These are phyloP conservation scores for Drosophila atripex DNA, from an alignment of 2,888 invertebrate genomes.

Conservation along the genomic window DNA sequence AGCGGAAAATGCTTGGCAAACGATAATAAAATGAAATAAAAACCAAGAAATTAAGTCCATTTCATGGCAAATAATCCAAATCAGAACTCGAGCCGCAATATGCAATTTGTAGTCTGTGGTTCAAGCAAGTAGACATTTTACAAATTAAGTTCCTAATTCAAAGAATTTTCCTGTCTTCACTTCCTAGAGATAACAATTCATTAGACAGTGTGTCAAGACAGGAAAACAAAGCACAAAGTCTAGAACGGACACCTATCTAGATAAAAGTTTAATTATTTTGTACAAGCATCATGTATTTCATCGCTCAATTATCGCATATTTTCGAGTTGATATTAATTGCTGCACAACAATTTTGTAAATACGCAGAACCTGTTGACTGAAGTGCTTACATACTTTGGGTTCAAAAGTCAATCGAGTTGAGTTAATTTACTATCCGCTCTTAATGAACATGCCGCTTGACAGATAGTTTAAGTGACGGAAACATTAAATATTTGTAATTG, in stretches of 20 bases:
- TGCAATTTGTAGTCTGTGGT: conserved; percentile 37
- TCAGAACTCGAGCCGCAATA: conserved; percentile 34
- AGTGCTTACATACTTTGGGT: not conserved
- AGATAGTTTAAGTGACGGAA: not conserved
- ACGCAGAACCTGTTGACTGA: conserved; percentile 1
- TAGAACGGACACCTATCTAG: conserved; percentile 25
- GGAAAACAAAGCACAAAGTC: conserved; percentile 2
- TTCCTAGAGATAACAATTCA: conserved; percentile 26
- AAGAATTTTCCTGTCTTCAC: conserved; percentile 8
- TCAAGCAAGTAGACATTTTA: conserved; percentile 7
- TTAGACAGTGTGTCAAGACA: conserved; percentile 20
- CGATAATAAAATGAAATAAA: conserved; percentile 11
- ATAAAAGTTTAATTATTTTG: conserved; percentile 29
- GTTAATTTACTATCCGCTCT: conserved; percentile 3
- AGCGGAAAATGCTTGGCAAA: conserved; percentile 27
- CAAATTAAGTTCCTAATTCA: conserved; percentile 9
- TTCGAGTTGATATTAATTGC: not conserved
- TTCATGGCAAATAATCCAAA: conserved; percentile 25
- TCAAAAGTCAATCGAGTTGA: conserved; percentile 8
- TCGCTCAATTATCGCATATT: conserved; percentile 20
- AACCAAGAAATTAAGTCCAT: conserved; percentile 23
- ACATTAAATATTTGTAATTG: conserved; percentile 15
- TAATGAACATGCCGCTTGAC: not conserved
- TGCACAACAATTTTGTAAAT: conserved; percentile 16
- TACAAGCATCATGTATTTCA: conserved; percentile 9